These are phyloP conservation scores for Pica pica DNA, from an alignment of 2,113 vertebrate genomes.

Conservation along the genomic window DNA sequence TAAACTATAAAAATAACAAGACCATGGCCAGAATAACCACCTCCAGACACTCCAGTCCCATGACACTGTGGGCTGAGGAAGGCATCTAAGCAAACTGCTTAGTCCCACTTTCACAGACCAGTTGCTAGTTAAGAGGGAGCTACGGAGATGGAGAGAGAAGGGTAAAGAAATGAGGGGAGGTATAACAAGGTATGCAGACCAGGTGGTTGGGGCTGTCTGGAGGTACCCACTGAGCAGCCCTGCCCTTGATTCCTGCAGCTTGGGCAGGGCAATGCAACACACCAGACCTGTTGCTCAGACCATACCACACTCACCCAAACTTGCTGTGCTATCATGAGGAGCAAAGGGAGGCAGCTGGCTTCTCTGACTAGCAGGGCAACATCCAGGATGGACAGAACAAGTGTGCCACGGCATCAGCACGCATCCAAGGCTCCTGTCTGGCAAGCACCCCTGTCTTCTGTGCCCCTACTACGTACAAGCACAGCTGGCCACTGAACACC, in stretches of 20 bases:
- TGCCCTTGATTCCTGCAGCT: not conserved
- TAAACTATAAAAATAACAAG: not conserved
- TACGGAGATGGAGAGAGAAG: not conserved
- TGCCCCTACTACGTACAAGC: not conserved
- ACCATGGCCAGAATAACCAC: not conserved
- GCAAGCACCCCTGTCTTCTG: not conserved
- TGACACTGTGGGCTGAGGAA: not conserved
- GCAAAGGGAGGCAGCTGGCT: not conserved
- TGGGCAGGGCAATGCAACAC: not conserved
- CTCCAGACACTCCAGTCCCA: not conserved
- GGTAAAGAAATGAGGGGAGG: not conserved
- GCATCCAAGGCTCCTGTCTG: not conserved
- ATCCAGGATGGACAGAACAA: not conserved
- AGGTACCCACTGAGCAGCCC: not conserved
- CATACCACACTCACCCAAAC: not conserved
- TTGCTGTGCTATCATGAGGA: not conserved
- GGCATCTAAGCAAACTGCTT: not conserved
- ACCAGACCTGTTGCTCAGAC: not conserved
- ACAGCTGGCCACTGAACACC: not conserved
- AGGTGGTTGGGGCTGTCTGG: not conserved
- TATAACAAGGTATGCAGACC: not conserved
- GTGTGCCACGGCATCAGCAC: not conserved
- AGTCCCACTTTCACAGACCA: not conserved
- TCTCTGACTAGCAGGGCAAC: not conserved
- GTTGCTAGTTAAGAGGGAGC: not conserved